phyloP scores from a whole-genome alignment of 1,140 invertebrate genomes.

The Conopomorpha cramerella region DNA sequence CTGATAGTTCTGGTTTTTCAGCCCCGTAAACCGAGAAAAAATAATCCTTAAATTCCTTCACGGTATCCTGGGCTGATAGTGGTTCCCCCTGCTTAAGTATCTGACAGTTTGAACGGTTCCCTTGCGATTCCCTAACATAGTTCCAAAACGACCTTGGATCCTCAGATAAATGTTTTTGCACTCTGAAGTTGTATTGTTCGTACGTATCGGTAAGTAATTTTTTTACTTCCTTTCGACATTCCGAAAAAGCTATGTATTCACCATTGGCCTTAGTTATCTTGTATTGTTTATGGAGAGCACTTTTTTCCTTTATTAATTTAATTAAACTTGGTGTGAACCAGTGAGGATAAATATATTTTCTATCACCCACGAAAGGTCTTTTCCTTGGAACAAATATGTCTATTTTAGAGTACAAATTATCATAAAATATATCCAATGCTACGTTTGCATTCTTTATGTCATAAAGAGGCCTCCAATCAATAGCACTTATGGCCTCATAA shows the following conservation, averaged over 20 bases:
- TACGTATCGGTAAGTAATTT: not conserved
- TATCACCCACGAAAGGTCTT: not conserved
- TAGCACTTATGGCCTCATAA: not conserved
- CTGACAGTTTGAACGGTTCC: not conserved
- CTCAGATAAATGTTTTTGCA: not conserved
- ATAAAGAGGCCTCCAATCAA: not conserved
- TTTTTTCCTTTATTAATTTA: not conserved
- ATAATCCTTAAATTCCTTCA: not conserved
- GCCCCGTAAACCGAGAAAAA: not conserved
- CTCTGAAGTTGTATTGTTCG: not conserved
- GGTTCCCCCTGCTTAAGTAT: not conserved
- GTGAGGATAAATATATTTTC: not conserved
- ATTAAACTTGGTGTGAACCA: not conserved
- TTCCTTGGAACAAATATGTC: not conserved
- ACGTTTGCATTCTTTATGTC: not conserved
- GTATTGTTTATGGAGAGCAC: not conserved
- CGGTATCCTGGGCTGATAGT: not conserved
- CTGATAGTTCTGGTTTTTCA: too few species aligned
- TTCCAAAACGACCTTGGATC: constrained; percentile 1
- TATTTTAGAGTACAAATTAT: not conserved
- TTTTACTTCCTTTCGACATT: not conserved
- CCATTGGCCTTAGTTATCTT: not conserved
- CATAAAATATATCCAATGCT: not conserved
- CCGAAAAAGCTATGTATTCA: not conserved
- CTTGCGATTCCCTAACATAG: not conserved